Conservation (phyloP, 2,113 vertebrate genomes). For the Tetrao urogallus region DNA sequence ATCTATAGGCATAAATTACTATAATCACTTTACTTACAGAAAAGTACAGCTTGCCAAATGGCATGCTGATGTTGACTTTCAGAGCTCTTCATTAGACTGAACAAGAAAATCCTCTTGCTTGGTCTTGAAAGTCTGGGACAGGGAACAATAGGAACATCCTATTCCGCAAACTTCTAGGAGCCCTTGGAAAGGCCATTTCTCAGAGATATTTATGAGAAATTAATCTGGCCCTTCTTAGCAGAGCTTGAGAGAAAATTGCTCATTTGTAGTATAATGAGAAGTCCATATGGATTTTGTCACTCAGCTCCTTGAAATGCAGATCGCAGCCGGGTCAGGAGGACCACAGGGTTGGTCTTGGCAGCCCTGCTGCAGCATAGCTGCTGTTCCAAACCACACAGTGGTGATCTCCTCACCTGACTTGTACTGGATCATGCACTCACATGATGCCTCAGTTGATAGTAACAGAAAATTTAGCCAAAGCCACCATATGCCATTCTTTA, state of each 20-base stretch:
- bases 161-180: neutral
- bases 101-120: neutral
- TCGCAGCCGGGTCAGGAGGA: neutral
- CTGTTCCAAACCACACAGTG: neutral
- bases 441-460: neutral
- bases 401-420: neutral
- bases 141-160: rapidly evolving
- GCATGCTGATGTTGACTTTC: neutral
- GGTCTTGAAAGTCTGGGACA: neutral
- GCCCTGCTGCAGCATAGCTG: neutral
- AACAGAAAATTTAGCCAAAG: too few species aligned
- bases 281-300: neutral
- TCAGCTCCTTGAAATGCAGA: neutral
- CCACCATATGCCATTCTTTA: neutral
- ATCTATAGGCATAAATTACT: neutral
- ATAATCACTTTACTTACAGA: rapidly evolving
- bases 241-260: neutral
- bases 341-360: neutral
- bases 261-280: rapidly evolving
- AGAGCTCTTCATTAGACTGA: neutral
- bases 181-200: neutral
- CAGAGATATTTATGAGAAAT: neutral
- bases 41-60: neutral
- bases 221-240: neutral
- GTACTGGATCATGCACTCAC: neutral